Evolutionary conservation across 1,140 invertebrate species (phyloP).

Genomic region (Conus ventricosus): DNA sequence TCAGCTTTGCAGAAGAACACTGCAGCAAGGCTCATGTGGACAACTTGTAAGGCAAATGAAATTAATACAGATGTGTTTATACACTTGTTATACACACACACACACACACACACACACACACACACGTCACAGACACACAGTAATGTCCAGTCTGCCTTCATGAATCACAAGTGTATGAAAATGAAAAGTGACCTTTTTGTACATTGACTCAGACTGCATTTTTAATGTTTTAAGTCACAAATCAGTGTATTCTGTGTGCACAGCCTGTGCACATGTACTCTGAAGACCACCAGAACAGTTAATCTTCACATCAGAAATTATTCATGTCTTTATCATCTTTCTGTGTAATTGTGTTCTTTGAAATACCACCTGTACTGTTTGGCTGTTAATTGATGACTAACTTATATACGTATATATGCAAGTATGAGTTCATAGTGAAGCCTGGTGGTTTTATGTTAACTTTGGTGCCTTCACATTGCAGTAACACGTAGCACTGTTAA

Average conservation of each 20-base stretch:
- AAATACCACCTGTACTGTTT: too few relatives aligned
- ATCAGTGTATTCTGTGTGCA: too few relatives aligned
- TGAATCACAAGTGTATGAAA: not conserved
- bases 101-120: not conserved
- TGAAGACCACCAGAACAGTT: not conserved
- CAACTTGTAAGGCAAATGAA: not conserved
- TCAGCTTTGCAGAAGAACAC: too few relatives aligned
- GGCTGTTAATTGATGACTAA: too few relatives aligned
- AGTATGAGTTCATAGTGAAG: not conserved
- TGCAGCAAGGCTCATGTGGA: not conserved
- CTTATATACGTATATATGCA: not conserved
- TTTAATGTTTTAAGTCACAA: not conserved
- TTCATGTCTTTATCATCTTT: too few relatives aligned
- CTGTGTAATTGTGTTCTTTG: too few relatives aligned
- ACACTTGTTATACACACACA: not conserved
- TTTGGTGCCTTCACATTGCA: not conserved
- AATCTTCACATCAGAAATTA: not conserved
- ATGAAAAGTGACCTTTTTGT: constrained; percentile 1
- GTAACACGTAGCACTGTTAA: not conserved
- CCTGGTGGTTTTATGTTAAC: not conserved
- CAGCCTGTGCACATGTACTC: too few relatives aligned
- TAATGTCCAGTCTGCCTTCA: not conserved
- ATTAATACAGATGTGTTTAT: not conserved
- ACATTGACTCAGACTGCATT: not conserved
- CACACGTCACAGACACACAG: not conserved